phyloP scores from a whole-genome alignment of 35 echinoderm and acorn worm species.

The Apostichopus californicus region DNA sequence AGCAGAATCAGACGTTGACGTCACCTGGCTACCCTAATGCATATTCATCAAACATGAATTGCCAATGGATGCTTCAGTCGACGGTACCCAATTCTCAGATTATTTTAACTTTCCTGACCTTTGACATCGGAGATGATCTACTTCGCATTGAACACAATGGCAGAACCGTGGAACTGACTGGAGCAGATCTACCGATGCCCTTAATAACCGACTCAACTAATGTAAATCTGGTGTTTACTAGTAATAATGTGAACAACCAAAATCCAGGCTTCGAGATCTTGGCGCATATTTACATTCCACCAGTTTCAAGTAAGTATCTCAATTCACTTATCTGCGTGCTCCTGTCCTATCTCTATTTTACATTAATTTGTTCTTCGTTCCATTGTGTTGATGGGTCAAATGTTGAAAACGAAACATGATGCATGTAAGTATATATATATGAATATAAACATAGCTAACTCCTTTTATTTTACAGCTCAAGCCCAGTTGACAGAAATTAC shows the following conservation, averaged over 20 bases:
- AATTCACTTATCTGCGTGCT: background rate
- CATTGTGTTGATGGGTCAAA: too few relatives aligned
- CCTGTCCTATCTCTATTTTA: too few relatives aligned
- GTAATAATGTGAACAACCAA: constrained; percentile 13
- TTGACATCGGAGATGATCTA: constrained; percentile 34
- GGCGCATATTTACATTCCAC: background rate
- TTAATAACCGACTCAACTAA: background rate
- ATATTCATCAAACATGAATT: constrained; percentile 15
- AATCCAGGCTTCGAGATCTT: constrained; percentile 9
- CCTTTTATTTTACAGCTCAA: too few relatives aligned
- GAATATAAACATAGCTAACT: too few relatives aligned
- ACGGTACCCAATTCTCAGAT: background rate
- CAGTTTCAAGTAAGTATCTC: constrained; percentile 1
- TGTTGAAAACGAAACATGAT: too few relatives aligned
- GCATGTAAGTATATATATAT: too few relatives aligned
- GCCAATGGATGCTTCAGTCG: constrained; percentile 18
- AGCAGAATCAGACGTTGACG: background rate
- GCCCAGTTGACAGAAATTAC: too few relatives aligned
- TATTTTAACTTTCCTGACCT: constrained; percentile 19
- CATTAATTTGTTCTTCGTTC: too few relatives aligned
- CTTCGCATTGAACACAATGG: background rate
- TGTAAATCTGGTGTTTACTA: constrained; percentile 5
- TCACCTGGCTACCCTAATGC: constrained; percentile 27
- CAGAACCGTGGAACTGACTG: background rate
- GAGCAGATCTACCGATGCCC: constrained; percentile 27